Conservation (phyloP, 92 coral and sea anemone species). For the Anthopleura xanthogrammica region DNA sequence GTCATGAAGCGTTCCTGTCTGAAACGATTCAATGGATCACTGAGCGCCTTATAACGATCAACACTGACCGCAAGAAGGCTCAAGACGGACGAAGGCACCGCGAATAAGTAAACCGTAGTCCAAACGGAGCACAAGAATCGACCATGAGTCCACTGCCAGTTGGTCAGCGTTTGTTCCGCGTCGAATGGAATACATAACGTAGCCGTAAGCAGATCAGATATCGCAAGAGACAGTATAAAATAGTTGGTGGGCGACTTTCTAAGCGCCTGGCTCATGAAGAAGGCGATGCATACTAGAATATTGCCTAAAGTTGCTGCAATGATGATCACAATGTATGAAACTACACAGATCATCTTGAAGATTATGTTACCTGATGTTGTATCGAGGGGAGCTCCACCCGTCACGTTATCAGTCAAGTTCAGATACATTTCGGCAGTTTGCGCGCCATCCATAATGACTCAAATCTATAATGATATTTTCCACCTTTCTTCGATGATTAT, state of each 20-base stretch:
- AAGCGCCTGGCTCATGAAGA: conserved; percentile 57
- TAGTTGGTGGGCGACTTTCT: conserved; percentile 80
- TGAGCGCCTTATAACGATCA: conserved; percentile 89
- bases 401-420: conserved; percentile 14
- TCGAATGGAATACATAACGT: conserved; percentile 85
- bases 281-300: conserved; percentile 76
- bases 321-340: conserved; percentile 44
- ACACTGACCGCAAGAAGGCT: conserved; percentile 85
- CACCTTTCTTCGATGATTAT: background rate
- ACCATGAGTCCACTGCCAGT: conserved; percentile 72
- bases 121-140: conserved; percentile 64
- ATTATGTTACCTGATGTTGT: background rate
- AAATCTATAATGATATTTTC: background rate
- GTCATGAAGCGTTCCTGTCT: conserved; percentile 77
- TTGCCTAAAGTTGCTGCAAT: conserved; percentile 76
- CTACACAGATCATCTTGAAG: conserved; percentile 28
- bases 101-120: conserved; percentile 84
- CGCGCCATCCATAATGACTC: background rate
- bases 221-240: conserved; percentile 79
- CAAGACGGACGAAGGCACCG: conserved; percentile 91
- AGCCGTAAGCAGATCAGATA: conserved; percentile 86
- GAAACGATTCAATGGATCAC: conserved; percentile 78
- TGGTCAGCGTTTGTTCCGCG: conserved; percentile 61
- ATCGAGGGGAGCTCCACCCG: background rate
- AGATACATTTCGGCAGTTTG: background rate